Evolutionary conservation across 2,797 vertebrate species (phyloP).

Genomic region (Alosa sapidissima): DNA sequence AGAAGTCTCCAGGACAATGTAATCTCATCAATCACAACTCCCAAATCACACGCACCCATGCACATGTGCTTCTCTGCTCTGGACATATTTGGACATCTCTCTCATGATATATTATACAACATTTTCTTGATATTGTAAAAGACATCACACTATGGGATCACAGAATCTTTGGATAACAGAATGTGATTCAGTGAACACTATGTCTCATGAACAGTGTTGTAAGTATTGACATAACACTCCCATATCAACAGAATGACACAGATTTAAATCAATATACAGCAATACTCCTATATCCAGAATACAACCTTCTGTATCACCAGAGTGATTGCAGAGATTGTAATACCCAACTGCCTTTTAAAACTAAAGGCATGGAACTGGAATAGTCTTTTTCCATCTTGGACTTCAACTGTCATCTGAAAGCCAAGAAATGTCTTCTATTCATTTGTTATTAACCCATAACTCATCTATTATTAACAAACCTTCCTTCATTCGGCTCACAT

Average conservation of each 20-base stretch:
- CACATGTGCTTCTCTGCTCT: background rate
- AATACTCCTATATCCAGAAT: too few relatives aligned
- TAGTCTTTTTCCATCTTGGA: background rate
- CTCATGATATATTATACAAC: too few relatives aligned
- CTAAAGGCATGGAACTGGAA: background rate
- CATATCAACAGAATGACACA: background rate
- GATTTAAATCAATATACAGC: background rate
- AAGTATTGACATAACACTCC: background rate
- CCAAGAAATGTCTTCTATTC: background rate
- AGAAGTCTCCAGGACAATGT: background rate
- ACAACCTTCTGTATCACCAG: too few relatives aligned
- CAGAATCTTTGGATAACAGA: too few relatives aligned
- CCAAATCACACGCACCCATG: background rate
- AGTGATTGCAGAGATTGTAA: background rate
- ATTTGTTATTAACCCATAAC: background rate
- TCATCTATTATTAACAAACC: background rate
- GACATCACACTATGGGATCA: too few relatives aligned
- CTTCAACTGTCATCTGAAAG: background rate
- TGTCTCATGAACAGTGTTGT: background rate
- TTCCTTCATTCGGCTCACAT: background rate
- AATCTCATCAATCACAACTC: slow-evolving; percentile 1
- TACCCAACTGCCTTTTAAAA: background rate
- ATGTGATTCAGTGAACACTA: too few relatives aligned
- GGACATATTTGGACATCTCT: background rate
- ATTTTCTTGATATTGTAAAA: too few relatives aligned